Base-by-base conservation (phyloP, 1,140 invertebrate species). In the Nomia melanderi region DNA sequence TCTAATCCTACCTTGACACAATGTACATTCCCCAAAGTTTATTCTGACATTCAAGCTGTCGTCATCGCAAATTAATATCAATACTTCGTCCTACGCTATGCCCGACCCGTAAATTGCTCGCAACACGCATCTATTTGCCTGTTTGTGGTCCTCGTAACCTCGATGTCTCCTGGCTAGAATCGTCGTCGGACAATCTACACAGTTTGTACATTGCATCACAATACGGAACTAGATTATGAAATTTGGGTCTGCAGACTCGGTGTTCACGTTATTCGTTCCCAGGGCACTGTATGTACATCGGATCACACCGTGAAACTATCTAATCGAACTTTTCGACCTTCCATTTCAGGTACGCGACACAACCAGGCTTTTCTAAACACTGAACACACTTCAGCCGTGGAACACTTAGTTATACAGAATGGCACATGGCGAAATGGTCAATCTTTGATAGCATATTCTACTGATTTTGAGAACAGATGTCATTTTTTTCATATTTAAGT, bases 1-100 rank as follows among this genome's bases (percentile, higher is more conserved):
- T 8, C n/a, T n/a, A 7, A 50, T 7, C n/a, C 1, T 8, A 14
- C 14, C 5, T 12, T n/a, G n/a, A n/a, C 7, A 50, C 8, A 50
- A 17, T 6, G 8, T 33, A 33, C n/a, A 33, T 7, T 17, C 8
- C 29, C 0, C 5, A 14, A 20, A n/a, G 27, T 31, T 17, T 29
- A 23, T 20, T 5, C 3, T 14, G 4, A 23, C 17, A 56, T 31
- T 29, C 11, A 0, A 23, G 8, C 0, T n/a, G 39, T 25, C 25
- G 31, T 31, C 39, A n/a, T 23, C 54, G 7, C 25, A 64, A 73
- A 73, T 64, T 73, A 53, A 64, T 64, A 73, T 39, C 59, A 53
- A 64, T 64, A 73, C 25, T 23, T 73, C 59, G 12, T 53, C 9
- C 7, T 8, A 11, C 20, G 17, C 31, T 20, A n/a, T 53, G 23